phyloP scores from a whole-genome alignment of 2,113 vertebrate genomes.

The Pterocles gutturalis region DNA sequence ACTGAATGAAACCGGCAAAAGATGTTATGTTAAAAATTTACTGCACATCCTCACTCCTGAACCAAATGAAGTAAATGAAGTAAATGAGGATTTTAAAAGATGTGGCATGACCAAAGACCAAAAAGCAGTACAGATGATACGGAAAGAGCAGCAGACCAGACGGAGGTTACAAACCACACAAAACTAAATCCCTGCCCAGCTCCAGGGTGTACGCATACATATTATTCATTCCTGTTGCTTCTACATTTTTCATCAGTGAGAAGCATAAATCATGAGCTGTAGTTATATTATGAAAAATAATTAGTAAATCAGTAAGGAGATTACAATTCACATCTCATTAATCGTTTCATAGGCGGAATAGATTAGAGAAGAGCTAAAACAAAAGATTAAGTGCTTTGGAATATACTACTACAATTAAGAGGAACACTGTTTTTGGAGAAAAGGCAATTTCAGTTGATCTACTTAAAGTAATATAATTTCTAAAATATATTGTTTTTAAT shows the following conservation, averaged over 20 bases:
- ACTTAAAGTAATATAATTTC: not conserved
- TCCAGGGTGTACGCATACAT: not conserved
- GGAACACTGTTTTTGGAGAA: not conserved
- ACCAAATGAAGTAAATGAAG: not conserved
- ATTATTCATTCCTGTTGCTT: not conserved
- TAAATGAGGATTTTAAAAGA: not conserved
- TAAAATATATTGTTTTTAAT: not conserved
- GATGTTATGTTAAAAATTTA: not conserved
- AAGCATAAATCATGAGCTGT: not conserved
- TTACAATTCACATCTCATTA: slow-evolving; percentile 53
- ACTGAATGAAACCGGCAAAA: not conserved
- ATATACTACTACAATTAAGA: not conserved
- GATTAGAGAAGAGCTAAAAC: slow-evolving; percentile 3
- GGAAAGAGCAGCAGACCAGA: not conserved
- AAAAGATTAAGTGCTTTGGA: not conserved
- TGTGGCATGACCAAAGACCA: not conserved
- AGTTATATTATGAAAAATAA: slow-evolving; percentile 50
- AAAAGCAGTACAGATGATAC: not conserved
- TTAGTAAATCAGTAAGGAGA: slow-evolving; percentile 50
- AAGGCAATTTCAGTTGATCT: not conserved
- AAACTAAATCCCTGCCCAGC: not conserved
- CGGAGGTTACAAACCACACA: not conserved
- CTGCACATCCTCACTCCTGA: not conserved
- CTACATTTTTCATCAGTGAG: not conserved
- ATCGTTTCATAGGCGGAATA: not conserved